Evolutionary conservation across 2,113 vertebrate species (phyloP).

Genomic region (Atlantisia rogersi): DNA sequence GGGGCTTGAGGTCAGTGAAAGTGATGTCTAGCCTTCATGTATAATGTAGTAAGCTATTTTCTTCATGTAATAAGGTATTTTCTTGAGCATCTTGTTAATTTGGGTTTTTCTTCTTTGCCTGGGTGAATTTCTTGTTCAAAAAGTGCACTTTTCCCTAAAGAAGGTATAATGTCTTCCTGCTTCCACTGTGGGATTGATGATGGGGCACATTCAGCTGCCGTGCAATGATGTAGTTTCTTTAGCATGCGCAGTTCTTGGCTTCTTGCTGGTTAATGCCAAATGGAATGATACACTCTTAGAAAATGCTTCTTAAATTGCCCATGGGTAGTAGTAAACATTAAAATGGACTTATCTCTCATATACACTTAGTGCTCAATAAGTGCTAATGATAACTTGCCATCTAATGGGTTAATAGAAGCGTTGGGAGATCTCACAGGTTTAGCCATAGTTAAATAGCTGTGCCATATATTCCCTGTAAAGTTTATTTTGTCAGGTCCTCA

Average conservation of each 20-base stretch:
- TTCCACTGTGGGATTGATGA: not conserved
- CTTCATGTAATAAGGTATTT: no score
- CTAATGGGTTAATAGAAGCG: not conserved
- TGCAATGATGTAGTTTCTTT: not conserved
- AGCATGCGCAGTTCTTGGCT: not conserved
- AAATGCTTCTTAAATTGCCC: not conserved
- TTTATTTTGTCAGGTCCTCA: not conserved
- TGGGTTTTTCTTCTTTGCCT: not conserved
- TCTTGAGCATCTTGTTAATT: not conserved
- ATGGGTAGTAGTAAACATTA: not conserved
- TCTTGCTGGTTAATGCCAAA: not conserved
- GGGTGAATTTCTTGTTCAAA: not conserved
- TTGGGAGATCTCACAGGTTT: not conserved
- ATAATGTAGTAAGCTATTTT: not conserved
- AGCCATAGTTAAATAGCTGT: not conserved
- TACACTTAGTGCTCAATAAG: not conserved
- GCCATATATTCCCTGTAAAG: not conserved
- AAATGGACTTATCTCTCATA: not conserved
- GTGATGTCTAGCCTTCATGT: not conserved
- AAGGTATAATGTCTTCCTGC: not conserved
- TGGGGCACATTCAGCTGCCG: not conserved
- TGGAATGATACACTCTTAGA: not conserved
- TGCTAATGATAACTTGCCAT: not conserved
- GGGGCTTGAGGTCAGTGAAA: not conserved
- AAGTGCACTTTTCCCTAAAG: not conserved